These are phyloP conservation scores for Sebastes matsubarae DNA, from an alignment of 2,797 vertebrate species.

Conservation along the genomic window DNA sequence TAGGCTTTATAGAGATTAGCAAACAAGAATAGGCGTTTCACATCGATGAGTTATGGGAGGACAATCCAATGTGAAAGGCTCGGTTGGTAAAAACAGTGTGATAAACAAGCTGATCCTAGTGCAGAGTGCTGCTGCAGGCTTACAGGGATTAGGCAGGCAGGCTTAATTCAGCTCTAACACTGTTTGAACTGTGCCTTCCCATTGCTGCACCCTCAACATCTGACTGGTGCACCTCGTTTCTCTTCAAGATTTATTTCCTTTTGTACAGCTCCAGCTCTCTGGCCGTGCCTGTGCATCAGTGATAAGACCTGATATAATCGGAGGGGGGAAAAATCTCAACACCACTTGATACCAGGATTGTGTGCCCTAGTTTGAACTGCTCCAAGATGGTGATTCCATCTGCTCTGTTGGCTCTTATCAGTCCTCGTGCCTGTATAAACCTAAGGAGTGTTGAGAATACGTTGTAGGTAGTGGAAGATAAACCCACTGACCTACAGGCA, in stretches of 20 bases:
- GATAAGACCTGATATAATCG: constrained; percentile 52
- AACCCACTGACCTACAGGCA: constrained; percentile 42
- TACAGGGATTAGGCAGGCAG: constrained; percentile 79
- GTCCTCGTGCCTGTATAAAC: constrained; percentile 13
- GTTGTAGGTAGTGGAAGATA: constrained; percentile 30
- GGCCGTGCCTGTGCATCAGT: constrained; percentile 34
- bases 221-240: constrained; percentile 44
- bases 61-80: constrained; percentile 61
- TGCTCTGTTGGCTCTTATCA: constrained; percentile 29
- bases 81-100: constrained; percentile 65
- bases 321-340: neutral
- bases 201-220: constrained; percentile 56
- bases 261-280: constrained; percentile 32
- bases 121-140: constrained; percentile 74
- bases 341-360: constrained; percentile 41
- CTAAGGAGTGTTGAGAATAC: neutral
- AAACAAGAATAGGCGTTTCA: constrained; percentile 43
- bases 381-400: constrained; percentile 30
- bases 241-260: constrained; percentile 15
- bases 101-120: constrained; percentile 79
- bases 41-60: constrained; percentile 42
- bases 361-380: constrained; percentile 59
- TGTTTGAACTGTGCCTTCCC: constrained; percentile 76
- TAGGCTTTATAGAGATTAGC: constrained; percentile 36
- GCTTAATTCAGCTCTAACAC: constrained; percentile 80